Base-by-base conservation (phyloP, 1,140 invertebrate species). In the Drosophila rhopaloa region DNA sequence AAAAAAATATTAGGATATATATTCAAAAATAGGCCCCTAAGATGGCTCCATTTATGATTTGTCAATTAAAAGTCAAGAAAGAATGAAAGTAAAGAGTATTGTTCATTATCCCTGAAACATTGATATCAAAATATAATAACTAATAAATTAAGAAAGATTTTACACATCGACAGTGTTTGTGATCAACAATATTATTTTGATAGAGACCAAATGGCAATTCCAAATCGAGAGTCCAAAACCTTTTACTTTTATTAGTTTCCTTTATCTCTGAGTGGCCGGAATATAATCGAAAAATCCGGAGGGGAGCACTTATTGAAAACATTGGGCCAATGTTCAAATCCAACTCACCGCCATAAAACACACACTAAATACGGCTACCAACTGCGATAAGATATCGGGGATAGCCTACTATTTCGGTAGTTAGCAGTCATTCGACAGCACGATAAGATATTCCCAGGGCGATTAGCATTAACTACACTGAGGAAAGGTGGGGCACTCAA, bases 391-490 rank as follows among this genome's bases (percentile, higher is more conserved):
- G 66, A 58, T 71, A 27, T 65, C 10, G 32, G 29, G 11, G 29
- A 48, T 40, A 35, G 38, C 9, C 11, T 4, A 63, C 37, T 14
- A 0, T 41, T 47, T 41, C 11, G 35, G 13, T 37, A 19, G 37
- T 57, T 7, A n/a, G 35, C 24, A 29, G 3, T 27, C 37, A 2
- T 10, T 41, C 44, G 29, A 54, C 61, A 54, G 11, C 1, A 2
- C 37, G 68, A 71, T 71, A 40, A 82, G 47, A 63, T 82, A 81
- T 43, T 56, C 27, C 37, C 32, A 13, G 0, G 6, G 9, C 13
- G 80, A 82, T 82, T 79, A 70, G 60, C n/a, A 10, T 29, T 29
- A 19, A 14, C 5, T 19, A 11, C 50, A 53, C 50, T 53, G 9
- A 35, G 8, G 4, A 4, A 37, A 53, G 37, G 11, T 48, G 13